Evolutionary conservation across 1,140 invertebrate species (phyloP).

Genomic region (Saxidomus purpurata): DNA sequence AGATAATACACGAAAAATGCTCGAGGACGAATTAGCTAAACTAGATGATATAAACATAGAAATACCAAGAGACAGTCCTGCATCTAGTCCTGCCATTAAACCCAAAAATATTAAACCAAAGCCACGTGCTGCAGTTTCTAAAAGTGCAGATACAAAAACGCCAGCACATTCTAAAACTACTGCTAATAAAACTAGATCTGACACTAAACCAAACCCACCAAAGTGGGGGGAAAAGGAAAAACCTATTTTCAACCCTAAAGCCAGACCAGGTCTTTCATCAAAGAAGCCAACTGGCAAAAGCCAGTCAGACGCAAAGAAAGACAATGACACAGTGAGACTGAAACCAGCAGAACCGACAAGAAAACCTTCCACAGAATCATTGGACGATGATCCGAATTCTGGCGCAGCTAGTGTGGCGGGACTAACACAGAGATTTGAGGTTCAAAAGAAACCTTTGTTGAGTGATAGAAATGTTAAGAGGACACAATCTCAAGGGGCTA

Average conservation of each 20-base stretch:
- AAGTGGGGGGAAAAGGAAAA: background rate
- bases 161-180: constrained; percentile 20
- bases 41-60: constrained; percentile 46
- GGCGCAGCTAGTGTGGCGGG: constrained; percentile 61
- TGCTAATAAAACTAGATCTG: constrained; percentile 47
- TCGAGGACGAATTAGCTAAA: constrained; percentile 54
- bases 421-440: constrained; percentile 53
- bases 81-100: constrained; percentile 3
- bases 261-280: constrained; percentile 24
- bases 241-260: constrained; percentile 62
- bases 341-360: constrained; percentile 10
- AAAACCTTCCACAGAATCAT: constrained; percentile 61
- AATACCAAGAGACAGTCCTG: constrained; percentile 28
- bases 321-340: background rate
- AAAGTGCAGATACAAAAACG: constrained; percentile 29
- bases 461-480: constrained; percentile 37
- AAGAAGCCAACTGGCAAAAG: background rate
- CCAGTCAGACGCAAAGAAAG: background rate
- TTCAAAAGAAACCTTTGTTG: constrained; percentile 57
- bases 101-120: constrained; percentile 46
- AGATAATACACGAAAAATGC: constrained; percentile 45
- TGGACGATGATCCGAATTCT: constrained; percentile 56
- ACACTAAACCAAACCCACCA: background rate
- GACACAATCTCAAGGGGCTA: constrained; percentile 26
- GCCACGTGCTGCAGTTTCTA: constrained; percentile 21